Evolutionary conservation across 2,888 invertebrate species (phyloP).

Genomic region (Dryobota labecula): DNA sequence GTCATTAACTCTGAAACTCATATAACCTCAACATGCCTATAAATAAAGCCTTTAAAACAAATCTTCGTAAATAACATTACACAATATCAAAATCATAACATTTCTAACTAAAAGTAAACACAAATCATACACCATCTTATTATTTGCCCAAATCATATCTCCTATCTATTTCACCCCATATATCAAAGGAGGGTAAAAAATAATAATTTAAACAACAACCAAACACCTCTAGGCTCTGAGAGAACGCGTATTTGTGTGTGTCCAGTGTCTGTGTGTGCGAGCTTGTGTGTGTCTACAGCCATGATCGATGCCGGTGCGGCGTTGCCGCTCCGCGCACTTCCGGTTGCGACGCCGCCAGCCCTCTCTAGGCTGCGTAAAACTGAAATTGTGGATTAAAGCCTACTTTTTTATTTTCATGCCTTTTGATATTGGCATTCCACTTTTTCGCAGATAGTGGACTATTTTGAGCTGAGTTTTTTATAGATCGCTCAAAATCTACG

Average conservation of each 20-base stretch:
- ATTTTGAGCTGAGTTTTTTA: not conserved
- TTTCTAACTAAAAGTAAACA: slow-evolving; percentile 1
- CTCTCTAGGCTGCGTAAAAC: slow-evolving; percentile 75
- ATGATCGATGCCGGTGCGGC: slow-evolving; percentile 91
- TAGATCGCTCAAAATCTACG: not conserved
- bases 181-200: slow-evolving; percentile 58
- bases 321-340: slow-evolving; percentile 79
- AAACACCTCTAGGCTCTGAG: slow-evolving; percentile 70
- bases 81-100: not conserved
- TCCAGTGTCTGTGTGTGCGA: slow-evolving; percentile 59
- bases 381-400: slow-evolving; percentile 75
- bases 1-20: not conserved
- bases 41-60: not conserved
- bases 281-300: slow-evolving; percentile 77
- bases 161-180: slow-evolving; percentile 53
- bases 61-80: not conserved
- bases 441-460: slow-evolving; percentile 3
- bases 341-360: slow-evolving; percentile 80
- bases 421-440: slow-evolving; percentile 22
- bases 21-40: not conserved
- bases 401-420: slow-evolving; percentile 64
- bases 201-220: slow-evolving; percentile 67
- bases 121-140: slow-evolving; percentile 11
- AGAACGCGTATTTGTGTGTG: slow-evolving; percentile 45
- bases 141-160: slow-evolving; percentile 48